Evolutionary conservation across 2,888 invertebrate genomes (phyloP).

Genomic region (Schizaphis graminum): DNA sequence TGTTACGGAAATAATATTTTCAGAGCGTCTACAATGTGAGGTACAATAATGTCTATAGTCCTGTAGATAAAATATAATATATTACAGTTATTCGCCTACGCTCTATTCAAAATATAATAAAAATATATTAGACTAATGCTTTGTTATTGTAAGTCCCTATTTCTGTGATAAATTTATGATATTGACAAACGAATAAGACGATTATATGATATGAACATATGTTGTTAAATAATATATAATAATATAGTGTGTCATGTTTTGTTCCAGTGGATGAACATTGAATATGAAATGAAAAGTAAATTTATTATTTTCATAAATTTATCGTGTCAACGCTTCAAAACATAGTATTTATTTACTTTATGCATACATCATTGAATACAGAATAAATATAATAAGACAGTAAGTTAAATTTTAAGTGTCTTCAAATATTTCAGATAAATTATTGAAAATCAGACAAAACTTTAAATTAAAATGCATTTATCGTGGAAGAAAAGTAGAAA

Average conservation of each 20-base stretch:
- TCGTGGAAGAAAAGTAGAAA: neutral
- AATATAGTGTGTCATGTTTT: neutral
- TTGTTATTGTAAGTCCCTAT: neutral
- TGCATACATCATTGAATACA: neutral
- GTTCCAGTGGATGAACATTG: conserved; percentile 26
- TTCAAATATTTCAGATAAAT: neutral
- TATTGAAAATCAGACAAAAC: neutral
- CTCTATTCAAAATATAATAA: conserved; percentile 10
- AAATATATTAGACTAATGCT: conserved; percentile 13
- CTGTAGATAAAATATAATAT: neutral
- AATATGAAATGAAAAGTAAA: conserved; percentile 4
- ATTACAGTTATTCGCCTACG: neutral
- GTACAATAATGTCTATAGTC: no score
- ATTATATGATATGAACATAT: neutral
- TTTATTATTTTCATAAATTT: neutral
- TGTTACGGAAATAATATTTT: conserved; percentile 8
- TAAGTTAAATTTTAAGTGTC: neutral
- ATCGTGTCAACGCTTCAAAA: neutral
- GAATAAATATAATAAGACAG: neutral
- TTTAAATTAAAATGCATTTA: neutral
- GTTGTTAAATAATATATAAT: neutral
- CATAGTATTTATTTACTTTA: neutral
- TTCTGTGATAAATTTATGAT: neutral
- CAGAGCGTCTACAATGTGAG: neutral
- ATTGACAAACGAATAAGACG: neutral